Percentiles rank a stretch among this genome's conserved stretches.
Evolutionary conservation across 2,113 vertebrate genomes (phyloP).

Genomic region (Zosterops japonicus): DNA sequence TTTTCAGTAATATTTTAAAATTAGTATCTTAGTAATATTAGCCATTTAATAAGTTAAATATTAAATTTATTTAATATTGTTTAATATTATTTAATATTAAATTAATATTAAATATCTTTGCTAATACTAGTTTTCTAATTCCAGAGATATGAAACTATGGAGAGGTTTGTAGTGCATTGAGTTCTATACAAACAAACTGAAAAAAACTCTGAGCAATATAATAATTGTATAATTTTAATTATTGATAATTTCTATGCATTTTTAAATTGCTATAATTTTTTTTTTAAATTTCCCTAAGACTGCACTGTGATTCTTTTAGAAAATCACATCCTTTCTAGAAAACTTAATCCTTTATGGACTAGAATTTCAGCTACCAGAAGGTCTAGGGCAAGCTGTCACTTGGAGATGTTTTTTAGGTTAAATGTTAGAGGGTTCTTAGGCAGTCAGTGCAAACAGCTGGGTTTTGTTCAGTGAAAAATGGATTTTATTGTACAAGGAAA

Average conservation of each 20-base stretch:
- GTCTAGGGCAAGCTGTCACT: not conserved
- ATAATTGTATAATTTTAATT: not conserved
- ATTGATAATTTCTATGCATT: not conserved
- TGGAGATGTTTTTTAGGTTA: not conserved
- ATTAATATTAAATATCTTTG: not conserved
- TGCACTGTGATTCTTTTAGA: not conserved
- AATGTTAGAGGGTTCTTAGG: not conserved
- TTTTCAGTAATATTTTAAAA: not conserved
- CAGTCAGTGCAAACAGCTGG: not conserved
- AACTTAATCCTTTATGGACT: not conserved
- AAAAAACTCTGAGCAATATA: not conserved
- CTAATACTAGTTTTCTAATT: not conserved
- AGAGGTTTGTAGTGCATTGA: not conserved
- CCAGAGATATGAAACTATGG: not conserved
- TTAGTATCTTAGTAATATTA: not conserved
- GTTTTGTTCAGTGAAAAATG: not conserved
- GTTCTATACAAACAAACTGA: not conserved
- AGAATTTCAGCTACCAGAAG: not conserved
- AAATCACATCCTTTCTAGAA: not conserved
- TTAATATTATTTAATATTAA: not conserved
- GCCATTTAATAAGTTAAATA: not conserved
- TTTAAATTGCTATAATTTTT: not conserved
- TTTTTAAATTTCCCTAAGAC: not conserved
- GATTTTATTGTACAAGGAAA: not conserved
- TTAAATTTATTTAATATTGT: not conserved